phyloP scores from a whole-genome alignment of 2,888 invertebrate genomes.

The Cremastobaeus sp. region DNA sequence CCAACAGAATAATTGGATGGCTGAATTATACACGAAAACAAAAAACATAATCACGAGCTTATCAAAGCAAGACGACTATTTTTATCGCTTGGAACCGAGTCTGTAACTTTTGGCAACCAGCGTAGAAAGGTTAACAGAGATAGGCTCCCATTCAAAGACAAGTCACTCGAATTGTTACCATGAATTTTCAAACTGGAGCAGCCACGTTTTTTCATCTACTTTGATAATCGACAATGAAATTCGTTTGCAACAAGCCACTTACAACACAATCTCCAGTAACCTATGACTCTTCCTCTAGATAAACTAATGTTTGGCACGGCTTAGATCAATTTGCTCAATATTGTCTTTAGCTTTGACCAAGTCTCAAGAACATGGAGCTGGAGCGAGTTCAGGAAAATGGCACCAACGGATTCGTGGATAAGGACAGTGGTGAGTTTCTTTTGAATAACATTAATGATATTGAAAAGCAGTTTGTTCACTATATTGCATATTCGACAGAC shows the following conservation, averaged over 20 bases:
- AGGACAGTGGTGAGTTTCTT: conserved; percentile 8
- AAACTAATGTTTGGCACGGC: conserved; percentile 23
- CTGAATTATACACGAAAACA: no score
- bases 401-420: conserved; percentile 15
- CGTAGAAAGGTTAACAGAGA: neutral
- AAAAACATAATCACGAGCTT: no score
- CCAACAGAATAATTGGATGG: no score
- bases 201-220: neutral
- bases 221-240: conserved; percentile 26
- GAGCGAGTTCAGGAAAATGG: conserved; percentile 17
- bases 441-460: no score
- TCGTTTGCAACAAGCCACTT: conserved; percentile 5
- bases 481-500: no score
- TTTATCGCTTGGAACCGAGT: no score
- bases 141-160: neutral
- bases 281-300: conserved; percentile 43
- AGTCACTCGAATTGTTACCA: neutral
- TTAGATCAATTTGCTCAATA: conserved; percentile 33
- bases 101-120: no score
- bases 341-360: conserved; percentile 11
- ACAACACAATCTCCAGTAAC: conserved; percentile 38
- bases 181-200: conserved; percentile 12
- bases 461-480: no score
- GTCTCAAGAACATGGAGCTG: conserved; percentile 26
- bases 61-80: no score